These are phyloP conservation scores for Scomber colias DNA, from an alignment of 2,113 vertebrate genomes.

Conservation along the genomic window DNA sequence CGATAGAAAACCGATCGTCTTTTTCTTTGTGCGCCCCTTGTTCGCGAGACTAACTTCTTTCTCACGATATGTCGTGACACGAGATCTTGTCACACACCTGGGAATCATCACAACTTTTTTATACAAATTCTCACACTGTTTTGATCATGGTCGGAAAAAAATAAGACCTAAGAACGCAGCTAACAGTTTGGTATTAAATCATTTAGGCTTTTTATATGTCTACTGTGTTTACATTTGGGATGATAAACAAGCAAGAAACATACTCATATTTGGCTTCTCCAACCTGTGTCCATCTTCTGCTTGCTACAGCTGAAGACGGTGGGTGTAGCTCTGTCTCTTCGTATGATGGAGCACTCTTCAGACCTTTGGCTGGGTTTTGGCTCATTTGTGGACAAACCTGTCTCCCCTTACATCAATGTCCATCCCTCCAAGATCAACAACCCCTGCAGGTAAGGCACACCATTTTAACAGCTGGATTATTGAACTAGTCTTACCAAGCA, in stretches of 20 bases:
- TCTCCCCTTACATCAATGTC: constrained; percentile 96
- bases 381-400: constrained; percentile 98
- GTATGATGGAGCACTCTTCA: constrained; percentile 91
- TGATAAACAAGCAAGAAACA: neutral
- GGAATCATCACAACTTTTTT: too few relatives aligned
- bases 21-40: too few relatives aligned
- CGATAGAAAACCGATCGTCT: too few relatives aligned
- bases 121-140: too few relatives aligned
- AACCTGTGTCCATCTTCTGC: neutral
- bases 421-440: constrained; percentile 96
- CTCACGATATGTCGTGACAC: too few relatives aligned
- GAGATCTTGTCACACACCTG: too few relatives aligned
- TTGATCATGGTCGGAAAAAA: too few relatives aligned
- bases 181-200: neutral
- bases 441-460: constrained; percentile 91
- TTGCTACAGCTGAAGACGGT: constrained; percentile 88
- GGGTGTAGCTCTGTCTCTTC: constrained; percentile 92
- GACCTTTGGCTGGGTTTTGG: constrained; percentile 97
- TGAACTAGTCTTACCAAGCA: neutral
- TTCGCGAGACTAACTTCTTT: too few relatives aligned
- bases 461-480: neutral
- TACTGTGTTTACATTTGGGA: neutral
- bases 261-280: neutral
- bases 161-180: too few relatives aligned
- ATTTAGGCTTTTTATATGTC: neutral